Percentiles rank a stretch among this genome's conserved stretches.
These are phyloP conservation scores for Odontocerum albicorne DNA, from an alignment of 2,888 invertebrate species.

Conservation along the genomic window DNA sequence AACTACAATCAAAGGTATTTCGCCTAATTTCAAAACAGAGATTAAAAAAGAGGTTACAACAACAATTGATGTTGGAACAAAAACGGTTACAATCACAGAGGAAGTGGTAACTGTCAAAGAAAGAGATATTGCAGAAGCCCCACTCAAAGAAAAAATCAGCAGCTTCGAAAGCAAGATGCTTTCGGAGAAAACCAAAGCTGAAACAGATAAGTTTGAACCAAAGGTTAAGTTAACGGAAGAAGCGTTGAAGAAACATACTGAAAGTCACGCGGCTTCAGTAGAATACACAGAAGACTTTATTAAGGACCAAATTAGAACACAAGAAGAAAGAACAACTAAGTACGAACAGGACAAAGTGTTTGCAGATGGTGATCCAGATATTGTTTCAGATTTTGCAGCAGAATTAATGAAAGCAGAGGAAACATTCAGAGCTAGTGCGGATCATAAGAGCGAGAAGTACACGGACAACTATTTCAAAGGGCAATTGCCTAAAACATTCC, in stretches of 20 bases:
- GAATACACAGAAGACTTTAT: slow-evolving; percentile 59
- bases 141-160: slow-evolving; percentile 51
- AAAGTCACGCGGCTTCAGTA: slow-evolving; percentile 53
- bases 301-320: slow-evolving; percentile 46
- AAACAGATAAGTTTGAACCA: slow-evolving; percentile 45
- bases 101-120: slow-evolving; percentile 51
- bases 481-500: slow-evolving; percentile 45
- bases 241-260: slow-evolving; percentile 55
- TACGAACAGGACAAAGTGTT: slow-evolving; percentile 13
- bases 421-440: slow-evolving; percentile 33
- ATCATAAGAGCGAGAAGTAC: slow-evolving; percentile 32
- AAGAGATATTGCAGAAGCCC: slow-evolving; percentile 55
- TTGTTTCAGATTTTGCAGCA: slow-evolving; percentile 32
- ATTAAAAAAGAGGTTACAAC: slow-evolving; percentile 46
- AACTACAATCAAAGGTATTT: slow-evolving; percentile 53
- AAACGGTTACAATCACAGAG: slow-evolving; percentile 45
- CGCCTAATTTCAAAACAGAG: slow-evolving; percentile 56
- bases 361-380: slow-evolving; percentile 32
- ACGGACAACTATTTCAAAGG: slow-evolving; percentile 40
- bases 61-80: slow-evolving; percentile 40
- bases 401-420: slow-evolving; percentile 36
- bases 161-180: slow-evolving; percentile 54
- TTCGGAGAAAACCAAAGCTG: slow-evolving; percentile 47
- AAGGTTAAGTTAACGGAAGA: slow-evolving; percentile 55
- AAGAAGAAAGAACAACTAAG: slow-evolving; percentile 15